A percentile compares a stretch with the other conserved stretches of the same genome.
phyloP scores from a whole-genome alignment of 2,797 vertebrate genomes.

The Acanthornis magna region DNA sequence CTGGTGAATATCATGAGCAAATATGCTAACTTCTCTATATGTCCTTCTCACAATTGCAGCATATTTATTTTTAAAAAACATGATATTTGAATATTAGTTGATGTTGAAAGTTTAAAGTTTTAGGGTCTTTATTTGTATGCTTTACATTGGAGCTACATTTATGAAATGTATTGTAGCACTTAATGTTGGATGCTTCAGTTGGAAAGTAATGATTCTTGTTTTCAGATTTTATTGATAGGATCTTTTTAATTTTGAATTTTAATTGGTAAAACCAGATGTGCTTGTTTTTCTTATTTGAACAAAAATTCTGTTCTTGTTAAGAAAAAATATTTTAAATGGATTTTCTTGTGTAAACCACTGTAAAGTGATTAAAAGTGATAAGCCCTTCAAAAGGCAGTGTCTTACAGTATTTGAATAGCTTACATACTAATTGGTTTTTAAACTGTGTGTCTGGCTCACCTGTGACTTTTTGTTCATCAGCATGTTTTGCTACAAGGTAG shows the following conservation, averaged over 20 bases:
- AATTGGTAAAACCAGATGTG: not conserved
- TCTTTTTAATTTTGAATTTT: not conserved
- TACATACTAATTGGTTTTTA: constrained; percentile 65
- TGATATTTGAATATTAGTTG: not conserved
- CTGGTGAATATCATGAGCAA: constrained; percentile 49
- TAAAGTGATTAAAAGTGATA: constrained; percentile 70
- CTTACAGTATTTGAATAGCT: constrained; percentile 67
- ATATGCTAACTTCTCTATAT: not conserved
- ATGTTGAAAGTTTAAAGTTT: not conserved
- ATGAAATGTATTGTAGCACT: not conserved
- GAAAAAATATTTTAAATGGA: constrained; percentile 59
- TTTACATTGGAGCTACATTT: not conserved
- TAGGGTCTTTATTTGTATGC: not conserved
- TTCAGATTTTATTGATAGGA: not conserved
- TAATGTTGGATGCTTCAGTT: not conserved
- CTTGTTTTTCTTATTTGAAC: not conserved
- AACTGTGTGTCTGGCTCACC: constrained; percentile 55
- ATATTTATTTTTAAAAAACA: not conserved
- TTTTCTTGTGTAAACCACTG: constrained; percentile 62
- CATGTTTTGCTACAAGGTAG: constrained; percentile 77
- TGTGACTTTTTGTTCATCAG: constrained; percentile 62
- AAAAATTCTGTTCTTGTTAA: constrained; percentile 31
- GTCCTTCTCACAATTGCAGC: not conserved
- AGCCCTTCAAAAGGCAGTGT: constrained; percentile 67
- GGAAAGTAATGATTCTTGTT: not conserved